phyloP scores from a whole-genome alignment of 1,140 invertebrate genomes.

The Triops longicaudatus region DNA sequence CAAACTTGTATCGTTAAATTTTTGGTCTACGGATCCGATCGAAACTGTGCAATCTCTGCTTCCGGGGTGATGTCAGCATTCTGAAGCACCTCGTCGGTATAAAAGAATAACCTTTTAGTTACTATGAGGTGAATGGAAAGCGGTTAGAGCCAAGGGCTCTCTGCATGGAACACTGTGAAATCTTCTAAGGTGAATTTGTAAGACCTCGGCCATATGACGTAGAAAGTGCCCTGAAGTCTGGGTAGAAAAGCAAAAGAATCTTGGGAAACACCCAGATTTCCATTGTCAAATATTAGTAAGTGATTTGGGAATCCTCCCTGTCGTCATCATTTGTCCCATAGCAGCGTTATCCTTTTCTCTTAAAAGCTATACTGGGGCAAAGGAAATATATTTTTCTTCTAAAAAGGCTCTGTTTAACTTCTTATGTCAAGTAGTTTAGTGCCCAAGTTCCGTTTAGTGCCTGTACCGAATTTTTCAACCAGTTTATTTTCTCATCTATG shows the following conservation, averaged over 20 bases:
- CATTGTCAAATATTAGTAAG: slow-evolving; percentile 2
- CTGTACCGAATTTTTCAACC: no score
- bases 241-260: not conserved
- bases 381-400: no score
- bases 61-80: slow-evolving; percentile 2
- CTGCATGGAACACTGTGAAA: not conserved
- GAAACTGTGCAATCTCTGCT: slow-evolving; percentile 5
- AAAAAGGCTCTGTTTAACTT: no score
- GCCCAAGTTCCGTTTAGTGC: no score
- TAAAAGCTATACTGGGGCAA: no score
- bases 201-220: not conserved
- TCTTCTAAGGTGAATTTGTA: not conserved
- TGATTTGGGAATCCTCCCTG: not conserved
- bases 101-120: no score
- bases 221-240: not conserved
- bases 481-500: no score
- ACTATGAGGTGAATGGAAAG: no score
- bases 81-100: not conserved
- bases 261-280: not conserved
- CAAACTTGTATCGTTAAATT: not conserved
- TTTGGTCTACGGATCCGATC: not conserved
- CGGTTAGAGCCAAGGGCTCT: no score
- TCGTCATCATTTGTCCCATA: not conserved
- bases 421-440: no score
- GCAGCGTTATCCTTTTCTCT: not conserved